Conservation (phyloP, 1,140 invertebrate species). For the Schlechtendalia chinensis region DNA sequence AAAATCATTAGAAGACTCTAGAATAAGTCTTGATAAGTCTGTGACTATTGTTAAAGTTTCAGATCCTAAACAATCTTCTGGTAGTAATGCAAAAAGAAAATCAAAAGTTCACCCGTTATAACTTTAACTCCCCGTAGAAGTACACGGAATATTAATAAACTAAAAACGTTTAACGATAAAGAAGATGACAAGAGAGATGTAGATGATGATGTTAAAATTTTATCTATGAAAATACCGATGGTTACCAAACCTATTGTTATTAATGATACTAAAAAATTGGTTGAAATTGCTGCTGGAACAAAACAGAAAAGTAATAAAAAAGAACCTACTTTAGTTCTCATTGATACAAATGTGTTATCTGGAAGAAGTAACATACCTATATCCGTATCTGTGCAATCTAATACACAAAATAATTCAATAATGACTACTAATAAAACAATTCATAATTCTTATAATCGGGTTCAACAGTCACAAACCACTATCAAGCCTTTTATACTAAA, state of each 20-base stretch:
- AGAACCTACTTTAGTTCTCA: slow-evolving; percentile 74
- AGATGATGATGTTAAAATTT: slow-evolving; percentile 59
- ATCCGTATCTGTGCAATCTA: slow-evolving; percentile 54
- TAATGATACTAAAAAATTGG: slow-evolving; percentile 70
- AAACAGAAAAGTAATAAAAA: slow-evolving; percentile 65
- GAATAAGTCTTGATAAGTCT: slow-evolving; percentile 46
- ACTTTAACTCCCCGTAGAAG: slow-evolving; percentile 63
- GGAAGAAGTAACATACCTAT: slow-evolving; percentile 65
- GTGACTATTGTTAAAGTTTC: slow-evolving; percentile 29
- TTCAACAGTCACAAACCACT: slow-evolving; percentile 46
- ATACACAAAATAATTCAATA: slow-evolving; percentile 25
- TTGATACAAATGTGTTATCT: slow-evolving; percentile 72
- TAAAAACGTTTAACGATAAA: slow-evolving; percentile 64
- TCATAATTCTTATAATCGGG: slow-evolving; percentile 51
- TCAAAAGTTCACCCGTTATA: slow-evolving; percentile 57
- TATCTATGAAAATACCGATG: slow-evolving; percentile 68
- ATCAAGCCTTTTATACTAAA: slow-evolving; percentile 50
- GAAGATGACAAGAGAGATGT: slow-evolving; percentile 60
- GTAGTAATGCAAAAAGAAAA: slow-evolving; percentile 54
- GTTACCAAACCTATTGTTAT: slow-evolving; percentile 66
- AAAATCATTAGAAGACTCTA: slow-evolving; percentile 48
- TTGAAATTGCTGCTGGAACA: slow-evolving; percentile 66
- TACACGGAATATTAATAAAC: slow-evolving; percentile 63
- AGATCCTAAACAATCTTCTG: slow-evolving; percentile 16
- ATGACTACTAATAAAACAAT: slow-evolving; percentile 56